Evolutionary conservation across 23 tunicate species (phyloP).

Genomic region (Corella eumyota): DNA sequence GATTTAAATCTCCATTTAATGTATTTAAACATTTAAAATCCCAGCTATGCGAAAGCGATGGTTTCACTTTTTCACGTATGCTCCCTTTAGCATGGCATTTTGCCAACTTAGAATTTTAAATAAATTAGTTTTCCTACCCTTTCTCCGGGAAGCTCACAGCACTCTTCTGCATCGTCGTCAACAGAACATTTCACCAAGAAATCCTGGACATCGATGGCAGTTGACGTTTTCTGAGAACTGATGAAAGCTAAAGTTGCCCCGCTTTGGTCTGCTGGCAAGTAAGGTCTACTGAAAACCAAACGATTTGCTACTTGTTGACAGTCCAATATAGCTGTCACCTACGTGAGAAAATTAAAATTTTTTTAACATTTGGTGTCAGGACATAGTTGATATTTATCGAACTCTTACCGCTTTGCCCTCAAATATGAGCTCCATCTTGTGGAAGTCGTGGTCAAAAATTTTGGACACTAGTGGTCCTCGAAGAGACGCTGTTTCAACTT

Average conservation of each 20-base stretch:
- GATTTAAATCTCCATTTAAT: background rate
- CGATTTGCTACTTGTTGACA: conserved; percentile 27
- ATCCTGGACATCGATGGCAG: conserved; percentile 45
- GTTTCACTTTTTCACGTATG: no score
- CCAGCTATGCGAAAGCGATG: no score
- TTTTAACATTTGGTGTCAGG: background rate
- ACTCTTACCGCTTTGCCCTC: conserved; percentile 20
- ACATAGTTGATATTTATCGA: background rate
- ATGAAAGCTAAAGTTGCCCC: conserved; percentile 16
- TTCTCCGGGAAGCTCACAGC: conserved; percentile 49
- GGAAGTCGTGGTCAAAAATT: conserved; percentile 33
- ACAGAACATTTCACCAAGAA: conserved; percentile 20
- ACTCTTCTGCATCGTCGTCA: conserved; percentile 18
- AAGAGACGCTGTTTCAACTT: conserved; percentile 15
- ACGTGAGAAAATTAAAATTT: background rate
- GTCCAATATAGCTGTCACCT: conserved; percentile 48
- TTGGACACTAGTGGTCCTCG: conserved; percentile 33
- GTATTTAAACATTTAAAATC: no score
- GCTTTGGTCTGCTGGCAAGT: background rate
- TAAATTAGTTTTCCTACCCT: conserved; percentile 7
- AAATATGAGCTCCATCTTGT: conserved; percentile 44
- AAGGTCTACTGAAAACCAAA: conserved; percentile 6
- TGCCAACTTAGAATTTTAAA: no score
- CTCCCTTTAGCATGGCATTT: no score
- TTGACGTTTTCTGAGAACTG: conserved; percentile 2